phyloP scores from a whole-genome alignment of 2,797 vertebrate species.

The Setipinna tenuifilis region DNA sequence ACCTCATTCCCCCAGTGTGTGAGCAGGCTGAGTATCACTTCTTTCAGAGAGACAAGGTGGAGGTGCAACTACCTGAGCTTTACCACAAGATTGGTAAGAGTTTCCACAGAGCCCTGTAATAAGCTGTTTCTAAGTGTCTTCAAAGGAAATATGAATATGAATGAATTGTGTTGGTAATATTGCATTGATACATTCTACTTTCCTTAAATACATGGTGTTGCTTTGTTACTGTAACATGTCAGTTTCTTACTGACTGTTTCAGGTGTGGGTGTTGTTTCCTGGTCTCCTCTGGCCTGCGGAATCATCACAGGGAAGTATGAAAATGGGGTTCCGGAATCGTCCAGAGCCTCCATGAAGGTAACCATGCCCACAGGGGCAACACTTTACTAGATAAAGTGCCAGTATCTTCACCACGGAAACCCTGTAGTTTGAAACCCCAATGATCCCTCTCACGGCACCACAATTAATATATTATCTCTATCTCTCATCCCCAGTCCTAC shows the following conservation, averaged over 20 bases:
- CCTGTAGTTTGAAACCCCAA: background rate
- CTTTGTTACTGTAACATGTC: no score
- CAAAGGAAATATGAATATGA: background rate
- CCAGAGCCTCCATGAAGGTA: slow-evolving; percentile 96
- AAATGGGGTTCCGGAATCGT: slow-evolving; percentile 91
- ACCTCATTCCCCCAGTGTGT: slow-evolving; percentile 96
- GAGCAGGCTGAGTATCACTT: slow-evolving; percentile 98
- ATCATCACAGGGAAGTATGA: slow-evolving; percentile 99
- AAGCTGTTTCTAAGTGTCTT: background rate
- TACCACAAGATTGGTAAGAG: slow-evolving; percentile 95
- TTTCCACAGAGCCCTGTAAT: background rate
- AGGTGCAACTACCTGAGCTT: slow-evolving; percentile 93
- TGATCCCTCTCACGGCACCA: background rate
- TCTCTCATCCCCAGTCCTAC: slow-evolving; percentile 81
- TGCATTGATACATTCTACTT: background rate
- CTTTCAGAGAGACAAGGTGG: slow-evolving; percentile 97
- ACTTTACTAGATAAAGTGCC: background rate
- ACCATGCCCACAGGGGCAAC: background rate
- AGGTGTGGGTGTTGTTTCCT: slow-evolving; percentile 98
- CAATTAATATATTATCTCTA: no score
- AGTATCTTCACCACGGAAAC: background rate
- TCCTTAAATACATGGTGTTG: no score
- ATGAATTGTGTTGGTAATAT: background rate
- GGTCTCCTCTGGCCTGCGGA: slow-evolving; percentile 97
- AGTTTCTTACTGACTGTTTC: slow-evolving; percentile 21